Conservation (phyloP, 2,797 vertebrate species). For the Poeciliopsis infans region DNA sequence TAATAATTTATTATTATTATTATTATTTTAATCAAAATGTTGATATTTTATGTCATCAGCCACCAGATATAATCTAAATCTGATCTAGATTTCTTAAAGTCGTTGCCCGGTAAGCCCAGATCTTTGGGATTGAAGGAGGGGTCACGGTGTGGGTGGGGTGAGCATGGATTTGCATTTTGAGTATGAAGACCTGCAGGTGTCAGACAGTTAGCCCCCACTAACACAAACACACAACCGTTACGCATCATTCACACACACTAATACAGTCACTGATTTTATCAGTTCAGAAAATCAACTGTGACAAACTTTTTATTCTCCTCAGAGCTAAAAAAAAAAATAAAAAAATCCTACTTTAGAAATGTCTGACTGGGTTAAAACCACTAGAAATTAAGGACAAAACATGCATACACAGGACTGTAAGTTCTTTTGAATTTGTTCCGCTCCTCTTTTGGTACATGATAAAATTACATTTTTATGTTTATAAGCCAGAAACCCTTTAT, state of each 20-base stretch:
- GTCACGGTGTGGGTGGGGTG: slow-evolving; percentile 46
- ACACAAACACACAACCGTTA: slow-evolving; percentile 38
- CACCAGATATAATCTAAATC: slow-evolving; percentile 55
- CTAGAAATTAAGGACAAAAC: slow-evolving; percentile 54
- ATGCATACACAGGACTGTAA: slow-evolving; percentile 44
- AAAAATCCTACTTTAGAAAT: slow-evolving; percentile 68
- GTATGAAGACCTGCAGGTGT: slow-evolving; percentile 81
- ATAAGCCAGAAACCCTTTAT: not conserved
- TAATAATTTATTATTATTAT: fast-evolving
- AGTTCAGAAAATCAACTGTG: slow-evolving; percentile 53
- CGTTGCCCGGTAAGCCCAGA: slow-evolving; percentile 69
- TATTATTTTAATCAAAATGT: slow-evolving; percentile 17
- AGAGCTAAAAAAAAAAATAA: slow-evolving; percentile 46
- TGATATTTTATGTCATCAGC: slow-evolving; percentile 12
- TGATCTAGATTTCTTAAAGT: slow-evolving; percentile 63
- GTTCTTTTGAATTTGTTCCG: slow-evolving; percentile 28
- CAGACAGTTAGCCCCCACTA: slow-evolving; percentile 65
- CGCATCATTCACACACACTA: slow-evolving; percentile 39
- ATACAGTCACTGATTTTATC: slow-evolving; percentile 70
- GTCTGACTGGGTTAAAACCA: slow-evolving; percentile 71
- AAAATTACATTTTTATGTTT: not conserved
- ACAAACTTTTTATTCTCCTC: slow-evolving; percentile 45
- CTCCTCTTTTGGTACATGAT: not conserved
- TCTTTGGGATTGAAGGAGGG: slow-evolving; percentile 58
- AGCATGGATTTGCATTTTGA: slow-evolving; percentile 78